phyloP scores from a whole-genome alignment of 2,888 invertebrate species.

The Linnaemya vulpina region DNA sequence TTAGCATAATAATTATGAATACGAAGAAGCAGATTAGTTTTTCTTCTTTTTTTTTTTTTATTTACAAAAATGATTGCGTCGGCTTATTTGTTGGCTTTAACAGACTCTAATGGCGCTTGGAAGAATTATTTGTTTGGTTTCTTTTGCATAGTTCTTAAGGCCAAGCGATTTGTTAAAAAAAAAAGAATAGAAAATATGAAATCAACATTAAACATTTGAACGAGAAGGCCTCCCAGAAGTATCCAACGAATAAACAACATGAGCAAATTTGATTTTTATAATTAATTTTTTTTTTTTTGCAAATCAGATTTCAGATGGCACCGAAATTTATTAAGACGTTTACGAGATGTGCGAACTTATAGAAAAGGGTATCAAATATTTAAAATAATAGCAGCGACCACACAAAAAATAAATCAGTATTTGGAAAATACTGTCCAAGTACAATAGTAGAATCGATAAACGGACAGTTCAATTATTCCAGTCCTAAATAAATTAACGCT shows the following conservation, averaged over 20 bases:
- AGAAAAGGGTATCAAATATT: too few relatives aligned
- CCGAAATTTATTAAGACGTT: too few relatives aligned
- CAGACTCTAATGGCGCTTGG: conserved; percentile 47
- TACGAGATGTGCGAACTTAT: too few relatives aligned
- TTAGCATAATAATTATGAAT: conserved; percentile 21
- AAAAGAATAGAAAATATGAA: background rate
- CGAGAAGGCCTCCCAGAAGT: conserved; percentile 12
- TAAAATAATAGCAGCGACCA: too few relatives aligned
- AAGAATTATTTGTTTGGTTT: conserved; percentile 17
- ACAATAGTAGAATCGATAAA: too few relatives aligned
- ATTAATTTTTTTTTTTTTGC: too few relatives aligned
- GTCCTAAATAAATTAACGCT: too few relatives aligned
- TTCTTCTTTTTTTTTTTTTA: background rate
- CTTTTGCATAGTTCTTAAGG: conserved; percentile 13
- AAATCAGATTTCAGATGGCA: too few relatives aligned
- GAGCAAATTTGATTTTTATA: background rate
- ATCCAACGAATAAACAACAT: background rate
- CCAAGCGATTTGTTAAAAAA: conserved; percentile 21
- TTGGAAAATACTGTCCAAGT: too few relatives aligned
- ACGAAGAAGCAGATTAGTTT: background rate
- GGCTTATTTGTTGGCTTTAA: conserved; percentile 23
- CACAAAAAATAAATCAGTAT: too few relatives aligned
- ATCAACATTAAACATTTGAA: background rate
- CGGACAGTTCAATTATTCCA: too few relatives aligned
- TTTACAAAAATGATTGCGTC: conserved; percentile 18